Conservation (phyloP, 1,140 invertebrate species). For the Drosophila dunni region DNA sequence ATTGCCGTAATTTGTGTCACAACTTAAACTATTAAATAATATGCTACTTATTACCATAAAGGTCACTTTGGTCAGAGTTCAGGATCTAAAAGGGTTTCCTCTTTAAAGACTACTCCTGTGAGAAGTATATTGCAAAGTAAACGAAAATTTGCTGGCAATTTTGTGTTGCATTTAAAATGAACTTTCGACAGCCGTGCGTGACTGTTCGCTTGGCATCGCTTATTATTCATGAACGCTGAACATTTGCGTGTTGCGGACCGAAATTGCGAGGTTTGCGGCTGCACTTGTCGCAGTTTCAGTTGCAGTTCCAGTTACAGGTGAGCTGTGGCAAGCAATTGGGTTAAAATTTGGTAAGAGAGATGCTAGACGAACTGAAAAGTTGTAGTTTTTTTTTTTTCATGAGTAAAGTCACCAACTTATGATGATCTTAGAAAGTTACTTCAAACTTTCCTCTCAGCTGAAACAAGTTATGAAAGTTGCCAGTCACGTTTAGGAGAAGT, state of each 20-base stretch:
- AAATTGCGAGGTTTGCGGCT: conserved; percentile 13
- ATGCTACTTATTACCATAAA: background rate
- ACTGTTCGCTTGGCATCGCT: conserved; percentile 2
- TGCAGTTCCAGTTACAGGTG: background rate
- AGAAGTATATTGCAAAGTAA: background rate
- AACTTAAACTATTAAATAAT: conserved; percentile 28
- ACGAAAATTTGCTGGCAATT: conserved; percentile 27
- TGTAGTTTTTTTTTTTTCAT: conserved; percentile 3
- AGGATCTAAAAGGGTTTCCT: background rate
- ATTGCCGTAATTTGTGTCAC: conserved; percentile 14
- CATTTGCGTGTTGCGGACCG: background rate
- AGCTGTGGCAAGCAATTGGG: conserved; percentile 8
- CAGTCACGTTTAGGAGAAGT: conserved; percentile 31
- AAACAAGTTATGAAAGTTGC: conserved; percentile 23
- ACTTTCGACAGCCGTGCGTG: conserved; percentile 11
- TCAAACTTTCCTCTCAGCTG: background rate
- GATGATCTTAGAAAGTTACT: conserved; percentile 26
- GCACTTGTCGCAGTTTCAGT: conserved; percentile 5
- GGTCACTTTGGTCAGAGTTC: background rate
- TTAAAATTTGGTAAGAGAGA: background rate
- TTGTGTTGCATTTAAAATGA: conserved; percentile 23
- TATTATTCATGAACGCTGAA: conserved; percentile 28
- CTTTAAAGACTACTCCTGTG: background rate
- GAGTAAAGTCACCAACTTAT: conserved; percentile 31
- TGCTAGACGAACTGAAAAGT: conserved; percentile 35